These are phyloP conservation scores for human DNA, from an alignment of 2,113 vertebrate species.

Conservation along the genomic window DNA sequence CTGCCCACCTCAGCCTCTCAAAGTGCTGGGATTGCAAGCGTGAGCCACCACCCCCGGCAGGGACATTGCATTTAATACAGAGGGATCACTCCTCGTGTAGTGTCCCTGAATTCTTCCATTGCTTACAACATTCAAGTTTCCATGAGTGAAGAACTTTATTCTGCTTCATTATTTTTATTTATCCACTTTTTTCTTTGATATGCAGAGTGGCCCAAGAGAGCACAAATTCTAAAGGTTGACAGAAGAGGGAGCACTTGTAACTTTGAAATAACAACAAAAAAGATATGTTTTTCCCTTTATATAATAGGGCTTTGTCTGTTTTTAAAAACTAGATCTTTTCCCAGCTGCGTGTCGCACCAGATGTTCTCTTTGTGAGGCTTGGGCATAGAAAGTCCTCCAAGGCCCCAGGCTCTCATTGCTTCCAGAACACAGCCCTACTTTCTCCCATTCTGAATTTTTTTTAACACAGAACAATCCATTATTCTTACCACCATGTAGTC, in stretches of 20 bases:
- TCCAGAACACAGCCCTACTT: background rate
- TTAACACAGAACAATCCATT: background rate
- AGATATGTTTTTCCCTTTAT: background rate
- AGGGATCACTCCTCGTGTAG: fast-evolving
- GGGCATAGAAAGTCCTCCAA: background rate
- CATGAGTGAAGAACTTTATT: background rate
- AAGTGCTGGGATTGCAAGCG: too few species aligned
- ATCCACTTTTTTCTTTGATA: background rate
- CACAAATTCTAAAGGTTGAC: background rate
- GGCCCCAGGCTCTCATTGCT: background rate
- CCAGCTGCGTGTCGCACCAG: slow-evolving; percentile 39
- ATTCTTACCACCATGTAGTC: background rate
- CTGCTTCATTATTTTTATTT: background rate
- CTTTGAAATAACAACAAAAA: background rate
- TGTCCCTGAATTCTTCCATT: background rate
- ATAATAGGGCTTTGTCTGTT: slow-evolving; percentile 11
- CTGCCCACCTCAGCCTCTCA: too few species aligned
- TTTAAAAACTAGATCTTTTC: background rate
- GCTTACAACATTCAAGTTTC: background rate
- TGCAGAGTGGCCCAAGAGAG: background rate
- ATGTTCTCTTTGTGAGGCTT: slow-evolving; percentile 35
- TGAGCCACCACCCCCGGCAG: background rate
- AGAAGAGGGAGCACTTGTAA: slow-evolving; percentile 6
- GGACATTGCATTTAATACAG: too few species aligned
- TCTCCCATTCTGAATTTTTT: background rate